phyloP scores from a whole-genome alignment of 1,140 invertebrate genomes.

The Uloborus diversus region DNA sequence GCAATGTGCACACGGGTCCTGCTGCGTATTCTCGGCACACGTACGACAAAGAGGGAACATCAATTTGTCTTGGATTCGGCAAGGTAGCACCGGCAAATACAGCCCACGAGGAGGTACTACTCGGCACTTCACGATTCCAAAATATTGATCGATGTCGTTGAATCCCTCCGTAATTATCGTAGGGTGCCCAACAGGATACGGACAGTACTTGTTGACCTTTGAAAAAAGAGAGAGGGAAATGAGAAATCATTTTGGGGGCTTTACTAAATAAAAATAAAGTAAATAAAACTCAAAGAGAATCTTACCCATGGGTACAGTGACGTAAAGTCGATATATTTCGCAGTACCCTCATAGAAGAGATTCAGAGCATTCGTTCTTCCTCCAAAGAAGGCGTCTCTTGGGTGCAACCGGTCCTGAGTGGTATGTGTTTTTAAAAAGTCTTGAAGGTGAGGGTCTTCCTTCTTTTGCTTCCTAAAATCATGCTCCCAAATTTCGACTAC shows the following conservation, averaged over 20 bases:
- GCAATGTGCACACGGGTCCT: neutral
- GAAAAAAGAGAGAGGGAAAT: no score
- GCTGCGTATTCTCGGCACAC: neutral
- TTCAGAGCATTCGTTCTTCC: neutral
- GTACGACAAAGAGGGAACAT: constrained; percentile 10
- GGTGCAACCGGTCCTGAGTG: neutral
- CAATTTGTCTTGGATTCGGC: neutral
- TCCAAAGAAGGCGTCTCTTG: neutral
- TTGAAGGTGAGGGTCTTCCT: neutral
- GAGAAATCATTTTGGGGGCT: no score
- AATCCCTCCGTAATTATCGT: constrained; percentile 61
- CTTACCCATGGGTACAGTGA: constrained; percentile 20
- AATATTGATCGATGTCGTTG: constrained; percentile 48
- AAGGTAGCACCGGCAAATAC: constrained; percentile 56
- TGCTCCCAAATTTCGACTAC: neutral
- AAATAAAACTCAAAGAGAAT: no score
- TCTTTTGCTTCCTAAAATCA: neutral
- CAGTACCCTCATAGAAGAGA: neutral
- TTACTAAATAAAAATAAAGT: no score
- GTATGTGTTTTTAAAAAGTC: neutral
- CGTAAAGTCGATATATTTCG: constrained; percentile 35
- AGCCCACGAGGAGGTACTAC: constrained; percentile 55
- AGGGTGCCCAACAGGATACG: constrained; percentile 64
- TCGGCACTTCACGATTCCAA: constrained; percentile 60
- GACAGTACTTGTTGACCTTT: no score